Evolutionary conservation across 2,797 vertebrate genomes (phyloP).

Genomic region (Cuculus canorus): DNA sequence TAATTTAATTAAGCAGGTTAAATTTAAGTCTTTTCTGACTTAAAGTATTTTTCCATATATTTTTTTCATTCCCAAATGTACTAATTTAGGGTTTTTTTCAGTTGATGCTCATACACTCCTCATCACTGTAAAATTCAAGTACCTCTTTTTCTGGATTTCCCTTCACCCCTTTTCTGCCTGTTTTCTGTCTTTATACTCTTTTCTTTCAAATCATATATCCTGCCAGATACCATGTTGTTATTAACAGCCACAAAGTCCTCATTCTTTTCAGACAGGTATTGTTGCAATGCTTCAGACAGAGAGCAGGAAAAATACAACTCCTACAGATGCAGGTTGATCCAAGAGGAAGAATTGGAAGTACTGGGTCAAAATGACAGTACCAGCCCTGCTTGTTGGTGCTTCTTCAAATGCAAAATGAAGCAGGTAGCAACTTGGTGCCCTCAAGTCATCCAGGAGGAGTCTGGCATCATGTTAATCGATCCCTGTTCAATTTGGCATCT

Average conservation of each 20-base stretch:
- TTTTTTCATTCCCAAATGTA: not conserved
- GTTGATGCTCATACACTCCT: not conserved
- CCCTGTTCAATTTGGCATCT: not conserved
- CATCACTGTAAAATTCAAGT: not conserved
- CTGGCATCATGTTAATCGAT: fast-evolving
- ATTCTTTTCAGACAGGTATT: not conserved
- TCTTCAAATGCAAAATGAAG: not conserved
- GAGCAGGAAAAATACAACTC: not conserved
- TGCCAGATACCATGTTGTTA: not conserved
- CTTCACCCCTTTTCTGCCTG: not conserved
- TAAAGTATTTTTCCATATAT: not conserved
- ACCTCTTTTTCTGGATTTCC: not conserved
- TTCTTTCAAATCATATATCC: not conserved
- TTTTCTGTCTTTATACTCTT: not conserved
- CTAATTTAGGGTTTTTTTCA: not conserved
- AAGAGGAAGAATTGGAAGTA: not conserved
- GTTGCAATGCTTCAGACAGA: not conserved
- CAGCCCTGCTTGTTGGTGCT: not conserved
- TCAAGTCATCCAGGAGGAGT: not conserved
- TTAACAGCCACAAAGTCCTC: not conserved
- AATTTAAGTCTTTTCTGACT: not conserved
- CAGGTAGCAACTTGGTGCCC: fast-evolving
- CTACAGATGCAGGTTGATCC: not conserved
- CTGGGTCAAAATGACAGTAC: not conserved
- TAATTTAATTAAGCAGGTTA: not conserved